These are phyloP conservation scores for Loxodonta africana DNA, from an alignment of 2,113 vertebrate species.

Conservation along the genomic window DNA sequence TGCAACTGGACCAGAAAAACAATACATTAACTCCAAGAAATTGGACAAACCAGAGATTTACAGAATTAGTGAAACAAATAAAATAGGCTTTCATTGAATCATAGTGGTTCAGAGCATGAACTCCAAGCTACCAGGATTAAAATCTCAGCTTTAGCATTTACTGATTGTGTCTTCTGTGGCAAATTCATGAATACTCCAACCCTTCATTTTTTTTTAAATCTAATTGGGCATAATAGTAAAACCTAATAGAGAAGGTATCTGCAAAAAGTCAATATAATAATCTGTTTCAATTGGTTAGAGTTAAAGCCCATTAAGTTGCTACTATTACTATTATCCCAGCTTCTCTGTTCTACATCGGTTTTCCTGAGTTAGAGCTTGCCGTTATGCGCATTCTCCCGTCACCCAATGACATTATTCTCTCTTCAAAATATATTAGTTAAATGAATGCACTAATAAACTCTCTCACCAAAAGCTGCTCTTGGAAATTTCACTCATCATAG, in stretches of 20 bases:
- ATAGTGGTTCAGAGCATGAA: not conserved
- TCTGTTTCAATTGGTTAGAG: not conserved
- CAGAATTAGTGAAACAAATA: slow-evolving; percentile 11
- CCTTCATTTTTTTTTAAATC: not conserved
- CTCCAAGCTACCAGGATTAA: not conserved
- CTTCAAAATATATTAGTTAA: not conserved
- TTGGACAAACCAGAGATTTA: not conserved
- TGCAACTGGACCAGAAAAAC: not conserved
- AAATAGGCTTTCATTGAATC: not conserved
- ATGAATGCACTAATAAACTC: not conserved
- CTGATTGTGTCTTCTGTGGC: not conserved
- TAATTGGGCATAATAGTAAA: not conserved
- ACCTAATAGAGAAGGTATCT: not conserved
- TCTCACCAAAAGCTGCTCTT: not conserved
- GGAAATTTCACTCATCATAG: not conserved
- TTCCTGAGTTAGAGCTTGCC: not conserved
- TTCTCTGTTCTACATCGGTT: not conserved
- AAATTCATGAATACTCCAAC: not conserved
- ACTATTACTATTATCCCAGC: too few species aligned
- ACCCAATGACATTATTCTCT: not conserved
- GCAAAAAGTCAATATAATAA: not conserved
- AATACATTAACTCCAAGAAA: not conserved
- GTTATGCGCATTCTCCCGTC: not conserved
- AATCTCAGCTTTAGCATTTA: not conserved
- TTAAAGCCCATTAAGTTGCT: not conserved